These are phyloP conservation scores for Nibea albiflora DNA, from an alignment of 2,113 vertebrate genomes.

Conservation along the genomic window DNA sequence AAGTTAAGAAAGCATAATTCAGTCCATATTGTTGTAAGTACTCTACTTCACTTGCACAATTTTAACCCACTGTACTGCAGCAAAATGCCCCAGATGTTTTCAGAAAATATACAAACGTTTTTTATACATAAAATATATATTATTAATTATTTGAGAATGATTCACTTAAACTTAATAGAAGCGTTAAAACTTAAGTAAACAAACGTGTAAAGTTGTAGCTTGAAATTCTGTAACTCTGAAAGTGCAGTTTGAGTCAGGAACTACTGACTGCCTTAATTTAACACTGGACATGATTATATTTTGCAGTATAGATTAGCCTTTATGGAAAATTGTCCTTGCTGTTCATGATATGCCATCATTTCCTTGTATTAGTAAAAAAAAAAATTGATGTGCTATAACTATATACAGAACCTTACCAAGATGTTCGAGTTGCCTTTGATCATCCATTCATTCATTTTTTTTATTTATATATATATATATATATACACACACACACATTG, in stretches of 20 bases:
- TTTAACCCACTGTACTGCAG: background rate
- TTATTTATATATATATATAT: no score
- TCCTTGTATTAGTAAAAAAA: background rate
- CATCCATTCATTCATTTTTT: background rate
- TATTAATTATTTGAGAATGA: background rate
- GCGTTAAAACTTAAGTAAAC: background rate
- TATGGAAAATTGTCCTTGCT: background rate
- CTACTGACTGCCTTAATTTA: no score
- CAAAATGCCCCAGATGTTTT: background rate
- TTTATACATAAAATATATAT: background rate
- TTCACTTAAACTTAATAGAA: background rate
- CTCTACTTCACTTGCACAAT: background rate
- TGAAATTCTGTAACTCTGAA: background rate
- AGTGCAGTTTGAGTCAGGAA: background rate
- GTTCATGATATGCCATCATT: background rate
- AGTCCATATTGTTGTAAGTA: background rate
- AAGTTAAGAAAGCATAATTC: background rate
- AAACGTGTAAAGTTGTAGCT: background rate
- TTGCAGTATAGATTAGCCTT: no score
- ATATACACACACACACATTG: no score
- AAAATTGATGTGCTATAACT: background rate
- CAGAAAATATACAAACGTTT: background rate
- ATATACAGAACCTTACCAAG: background rate
- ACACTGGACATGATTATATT: background rate
- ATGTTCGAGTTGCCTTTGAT: background rate